Base-by-base conservation (phyloP, 2,888 invertebrate genomes). In the Euproctis similis region DNA sequence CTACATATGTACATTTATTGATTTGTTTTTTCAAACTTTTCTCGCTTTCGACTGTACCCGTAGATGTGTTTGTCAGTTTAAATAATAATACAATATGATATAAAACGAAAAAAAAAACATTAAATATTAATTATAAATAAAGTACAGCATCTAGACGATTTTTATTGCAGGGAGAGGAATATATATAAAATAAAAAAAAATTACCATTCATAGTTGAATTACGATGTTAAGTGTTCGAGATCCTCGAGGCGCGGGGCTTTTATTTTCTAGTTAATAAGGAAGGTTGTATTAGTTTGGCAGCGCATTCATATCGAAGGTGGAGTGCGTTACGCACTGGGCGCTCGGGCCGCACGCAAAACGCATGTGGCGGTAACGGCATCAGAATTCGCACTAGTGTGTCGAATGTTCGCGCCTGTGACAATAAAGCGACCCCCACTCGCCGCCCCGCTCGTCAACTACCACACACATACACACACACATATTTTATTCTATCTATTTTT, bases 31-130 rank as follows among this genome's bases (percentile, higher is more conserved):
- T 82, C 78, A 81, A 82, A 76, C 64, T 74, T 75, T 77, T 82
- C 82, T 84, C 84, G 82, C 84, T 82, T 77, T 84, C 80, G 67
- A 80, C 81, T 82, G 78, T 84, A 84, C 77, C n/a, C 70, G 82
- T 84, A 84, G 84, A 81, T 80, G 81, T 84, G 82, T 84, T n/a
- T 84, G 75, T 81, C 82, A 78, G 69, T 69, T 59, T 74, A 76
- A 73, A 77, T 76, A 75, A 74, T 65, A 44, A 71, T 71, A 65
- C 73, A 82, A 80, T 76, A 73, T 75, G n/a, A n/a, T n/a, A n/a
- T n/a, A n/a, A n/a, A n/a, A 72, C 69, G 78, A 76, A 53, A 69
- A 72, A 69, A 75, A 74, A 73, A 69, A 78, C 75, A 77, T 78
- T 78, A 14, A 14, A 14, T 77, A 80, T 73, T 81, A 76, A 75